Conservation (phyloP, 2,797 vertebrate species). For the Bufotes viridis region DNA sequence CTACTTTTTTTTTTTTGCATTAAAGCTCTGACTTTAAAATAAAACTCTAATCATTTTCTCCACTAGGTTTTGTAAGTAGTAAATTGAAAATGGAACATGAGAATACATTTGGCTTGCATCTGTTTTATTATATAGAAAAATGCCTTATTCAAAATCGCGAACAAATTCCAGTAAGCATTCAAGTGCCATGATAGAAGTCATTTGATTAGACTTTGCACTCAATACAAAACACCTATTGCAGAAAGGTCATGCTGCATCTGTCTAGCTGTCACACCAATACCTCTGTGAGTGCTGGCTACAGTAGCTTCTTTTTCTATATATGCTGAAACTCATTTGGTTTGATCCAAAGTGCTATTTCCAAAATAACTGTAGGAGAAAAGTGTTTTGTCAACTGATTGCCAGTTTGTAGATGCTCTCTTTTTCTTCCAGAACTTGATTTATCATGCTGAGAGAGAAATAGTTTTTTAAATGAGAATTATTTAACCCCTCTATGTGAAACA, state of each 20-base stretch:
- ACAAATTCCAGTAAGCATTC: slow-evolving; percentile 53
- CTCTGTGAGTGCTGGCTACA: slow-evolving; percentile 60
- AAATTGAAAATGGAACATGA: slow-evolving; percentile 8
- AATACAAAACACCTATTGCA: slow-evolving; percentile 61
- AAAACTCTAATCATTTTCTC: not conserved
- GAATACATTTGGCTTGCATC: slow-evolving; percentile 21
- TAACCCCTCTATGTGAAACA: slow-evolving; percentile 27
- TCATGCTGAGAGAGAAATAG: slow-evolving; percentile 15
- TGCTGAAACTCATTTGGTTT: slow-evolving; percentile 50
- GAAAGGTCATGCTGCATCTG: slow-evolving; percentile 44
- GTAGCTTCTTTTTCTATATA: slow-evolving; percentile 58
- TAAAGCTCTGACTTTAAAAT: not conserved
- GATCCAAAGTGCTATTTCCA: slow-evolving; percentile 63
- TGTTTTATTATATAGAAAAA: not conserved
- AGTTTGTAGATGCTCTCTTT: slow-evolving; percentile 49
- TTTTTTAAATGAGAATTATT: slow-evolving; percentile 48
- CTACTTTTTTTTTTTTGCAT: not conserved
- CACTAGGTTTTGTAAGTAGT: slow-evolving; percentile 5
- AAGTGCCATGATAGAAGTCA: slow-evolving; percentile 53
- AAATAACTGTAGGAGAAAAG: slow-evolving; percentile 61
- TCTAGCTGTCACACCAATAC: slow-evolving; percentile 62
- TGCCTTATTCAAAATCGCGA: slow-evolving; percentile 58
- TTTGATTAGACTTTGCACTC: slow-evolving; percentile 65
- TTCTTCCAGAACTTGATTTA: slow-evolving; percentile 44
- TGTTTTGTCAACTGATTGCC: slow-evolving; percentile 60